Percentiles rank a stretch among this genome's conserved stretches.
These are phyloP conservation scores for Phaethornis superciliosus DNA, from an alignment of 2,113 vertebrate genomes.

Conservation along the genomic window DNA sequence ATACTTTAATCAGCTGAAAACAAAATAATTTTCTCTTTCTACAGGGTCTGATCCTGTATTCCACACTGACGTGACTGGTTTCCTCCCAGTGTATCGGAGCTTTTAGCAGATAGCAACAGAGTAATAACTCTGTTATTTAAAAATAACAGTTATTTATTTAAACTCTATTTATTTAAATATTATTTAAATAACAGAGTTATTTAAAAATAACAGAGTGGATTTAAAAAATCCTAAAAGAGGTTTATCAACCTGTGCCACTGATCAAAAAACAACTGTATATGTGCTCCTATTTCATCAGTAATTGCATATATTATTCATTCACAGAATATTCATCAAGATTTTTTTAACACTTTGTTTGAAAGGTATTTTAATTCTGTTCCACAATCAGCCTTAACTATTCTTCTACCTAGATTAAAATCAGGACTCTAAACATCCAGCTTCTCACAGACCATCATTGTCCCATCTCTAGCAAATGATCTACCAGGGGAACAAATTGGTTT, in stretches of 20 bases:
- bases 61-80: neutral
- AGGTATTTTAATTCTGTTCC: neutral
- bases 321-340: neutral
- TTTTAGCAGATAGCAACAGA: neutral
- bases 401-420: neutral
- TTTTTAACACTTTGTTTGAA: neutral
- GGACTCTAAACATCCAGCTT: neutral
- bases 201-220: slow-evolving; percentile 9
- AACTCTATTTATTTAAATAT: no score
- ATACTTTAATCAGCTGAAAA: slow-evolving; percentile 30
- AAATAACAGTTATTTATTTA: no score
- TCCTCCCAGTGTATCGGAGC: neutral
- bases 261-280: neutral
- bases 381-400: neutral
- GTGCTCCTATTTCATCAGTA: neutral
- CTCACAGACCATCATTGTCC: slow-evolving; percentile 37
- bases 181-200: no score
- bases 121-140: no score
- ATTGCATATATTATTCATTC: slow-evolving; percentile 7
- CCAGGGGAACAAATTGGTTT: slow-evolving; percentile 59
- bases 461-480: slow-evolving; percentile 34
- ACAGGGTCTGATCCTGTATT: neutral
- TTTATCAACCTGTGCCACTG: neutral
- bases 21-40: slow-evolving; percentile 16
- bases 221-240: neutral